A percentile compares a stretch with the other conserved stretches of the same genome.
phyloP scores from a whole-genome alignment of 2,888 invertebrate genomes.

The Pediacus dermestoides region DNA sequence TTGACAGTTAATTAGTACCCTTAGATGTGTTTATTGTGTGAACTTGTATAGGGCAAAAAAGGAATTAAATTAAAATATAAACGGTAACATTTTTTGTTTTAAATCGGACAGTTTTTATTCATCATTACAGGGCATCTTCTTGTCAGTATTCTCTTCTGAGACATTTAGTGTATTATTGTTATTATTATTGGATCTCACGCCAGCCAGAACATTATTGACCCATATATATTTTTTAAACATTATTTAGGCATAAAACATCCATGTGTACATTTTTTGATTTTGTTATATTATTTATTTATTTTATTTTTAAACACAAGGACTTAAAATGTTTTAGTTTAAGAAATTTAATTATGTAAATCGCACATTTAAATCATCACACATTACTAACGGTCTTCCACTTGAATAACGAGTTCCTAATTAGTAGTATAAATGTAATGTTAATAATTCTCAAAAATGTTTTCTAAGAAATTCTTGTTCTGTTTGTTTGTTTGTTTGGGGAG shows the following conservation, averaged over 20 bases:
- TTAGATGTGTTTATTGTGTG: too few species aligned
- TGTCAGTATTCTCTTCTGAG: slow-evolving; percentile 32
- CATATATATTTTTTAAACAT: too few species aligned
- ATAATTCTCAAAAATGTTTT: slow-evolving; percentile 17
- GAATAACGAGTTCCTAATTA: slow-evolving; percentile 40
- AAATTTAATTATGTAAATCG: slow-evolving; percentile 3
- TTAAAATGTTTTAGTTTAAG: too few species aligned
- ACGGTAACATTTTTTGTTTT: too few species aligned
- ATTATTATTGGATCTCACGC: slow-evolving; percentile 37
- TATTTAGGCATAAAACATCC: too few species aligned
- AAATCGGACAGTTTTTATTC: slow-evolving; percentile 15
- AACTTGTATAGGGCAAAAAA: too few species aligned
- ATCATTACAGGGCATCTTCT: slow-evolving; percentile 23
- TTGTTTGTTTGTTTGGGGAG: too few species aligned
- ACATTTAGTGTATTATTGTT: slow-evolving; percentile 22
- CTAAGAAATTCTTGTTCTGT: slow-evolving; percentile 24
- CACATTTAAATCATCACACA: slow-evolving; percentile 3
- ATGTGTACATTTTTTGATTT: too few species aligned
- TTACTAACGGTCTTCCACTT: slow-evolving; percentile 42
- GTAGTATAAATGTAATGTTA: slow-evolving; percentile 22
- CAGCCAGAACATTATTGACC: slow-evolving; percentile 30
- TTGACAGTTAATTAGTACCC: too few species aligned
- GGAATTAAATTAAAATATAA: too few species aligned
- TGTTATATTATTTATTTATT: too few species aligned
- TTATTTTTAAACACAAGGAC: too few species aligned